Base-by-base conservation (phyloP, 2,797 vertebrate genomes). In the Loriculus beryllinus region DNA sequence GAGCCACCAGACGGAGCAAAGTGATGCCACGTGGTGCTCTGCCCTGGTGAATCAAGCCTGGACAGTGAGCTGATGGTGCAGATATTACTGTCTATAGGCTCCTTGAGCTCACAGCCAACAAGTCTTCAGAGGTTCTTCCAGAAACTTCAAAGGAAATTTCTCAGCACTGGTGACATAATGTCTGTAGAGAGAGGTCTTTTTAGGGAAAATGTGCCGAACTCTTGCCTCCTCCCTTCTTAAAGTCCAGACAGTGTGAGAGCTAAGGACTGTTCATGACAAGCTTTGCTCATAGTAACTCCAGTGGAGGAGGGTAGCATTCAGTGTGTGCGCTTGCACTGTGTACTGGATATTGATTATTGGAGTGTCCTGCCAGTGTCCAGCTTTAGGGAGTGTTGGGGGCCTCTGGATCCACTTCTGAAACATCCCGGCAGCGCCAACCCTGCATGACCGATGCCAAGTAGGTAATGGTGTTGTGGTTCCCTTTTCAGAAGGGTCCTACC, bases 141-240 rank as follows among this genome's bases (percentile, higher is more conserved):
- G n/a, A 78, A 78, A 39, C 0, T 14, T 54, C 48, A 47, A 29
- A 31, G 62, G 13, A 85, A 43, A 60, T 16, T 59, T 56, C 74
- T 81, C 70, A 47, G 51, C 0, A 0, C 12, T 77, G 26, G 9
- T 49, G 81, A 39, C 15, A 69, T 7, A 0, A 19, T 42, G 86
- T 45, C 23, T 90, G 64, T 14, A 10, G 51, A 63, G 33, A 62
- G 10, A 2, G 21, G 40, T 14, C 0, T 33, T 76, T 86, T 47
- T 2, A 39, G 21, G 57, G 12, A 78, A 65, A 91, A 51, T 6
- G 23, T 23, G 10, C 33, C 35, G 12, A 69, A 31, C 14, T 29
- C 5, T 10, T 42, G 5, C 33, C 22, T 43, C 4, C 7, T 75
- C 13, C 26, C 8, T 33, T 29, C 23, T 11, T 21, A 20, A 29